Percentiles rank a stretch among this genome's conserved stretches.
These are phyloP conservation scores for Chionoecetes opilio DNA, from an alignment of 1,140 invertebrate species.

Conservation along the genomic window DNA sequence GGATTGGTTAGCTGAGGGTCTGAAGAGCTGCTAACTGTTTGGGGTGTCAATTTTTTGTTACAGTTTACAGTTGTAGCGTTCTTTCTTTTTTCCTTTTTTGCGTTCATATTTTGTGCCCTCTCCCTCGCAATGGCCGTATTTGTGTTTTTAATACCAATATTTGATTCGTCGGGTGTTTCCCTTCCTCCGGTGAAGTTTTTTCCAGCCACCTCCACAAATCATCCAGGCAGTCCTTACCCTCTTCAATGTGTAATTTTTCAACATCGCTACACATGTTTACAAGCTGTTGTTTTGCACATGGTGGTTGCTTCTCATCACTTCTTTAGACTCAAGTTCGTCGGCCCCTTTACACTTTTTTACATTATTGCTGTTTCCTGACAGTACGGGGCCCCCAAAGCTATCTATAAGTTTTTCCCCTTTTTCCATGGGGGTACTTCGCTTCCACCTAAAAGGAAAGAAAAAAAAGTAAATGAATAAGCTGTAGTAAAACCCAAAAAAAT, in stretches of 20 bases:
- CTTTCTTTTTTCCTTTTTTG: neutral
- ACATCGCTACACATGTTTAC: neutral
- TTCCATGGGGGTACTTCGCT: conserved; percentile 61
- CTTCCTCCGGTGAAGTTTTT: neutral
- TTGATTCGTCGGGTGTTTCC: neutral
- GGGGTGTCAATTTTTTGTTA: neutral
- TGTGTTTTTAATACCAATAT: neutral
- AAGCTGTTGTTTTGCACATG: neutral
- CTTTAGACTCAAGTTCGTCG: neutral
- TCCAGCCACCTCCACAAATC: neutral
- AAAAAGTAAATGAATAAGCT: neutral
- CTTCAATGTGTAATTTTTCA: neutral
- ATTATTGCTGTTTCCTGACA: neutral
- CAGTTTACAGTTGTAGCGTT: neutral
- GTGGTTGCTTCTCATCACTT: neutral
- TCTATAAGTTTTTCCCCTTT: conserved; percentile 47
- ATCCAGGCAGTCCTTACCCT: neutral
- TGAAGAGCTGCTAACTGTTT: too few relatives aligned
- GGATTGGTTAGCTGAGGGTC: too few relatives aligned
- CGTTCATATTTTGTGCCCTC: neutral
- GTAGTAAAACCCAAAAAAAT: neutral
- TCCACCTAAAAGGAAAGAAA: conserved; percentile 22
- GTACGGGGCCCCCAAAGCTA: conserved; percentile 38
- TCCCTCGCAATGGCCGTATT: neutral
- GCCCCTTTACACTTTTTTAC: neutral